phyloP scores from a whole-genome alignment of 2,113 vertebrate genomes.

The Rhineura floridana region DNA sequence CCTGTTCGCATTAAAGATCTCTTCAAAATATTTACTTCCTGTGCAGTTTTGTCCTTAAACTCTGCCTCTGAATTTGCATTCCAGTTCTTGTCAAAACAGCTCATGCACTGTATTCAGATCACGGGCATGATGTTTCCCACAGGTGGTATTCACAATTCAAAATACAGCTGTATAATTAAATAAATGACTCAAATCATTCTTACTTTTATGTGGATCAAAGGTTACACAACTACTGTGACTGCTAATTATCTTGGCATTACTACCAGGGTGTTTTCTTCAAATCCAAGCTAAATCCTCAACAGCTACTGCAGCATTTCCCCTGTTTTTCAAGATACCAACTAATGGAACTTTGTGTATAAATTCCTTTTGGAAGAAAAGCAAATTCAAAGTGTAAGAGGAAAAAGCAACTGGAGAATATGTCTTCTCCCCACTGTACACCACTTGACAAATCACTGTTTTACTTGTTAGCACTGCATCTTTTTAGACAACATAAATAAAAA shows the following conservation, averaged over 20 bases:
- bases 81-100: background rate
- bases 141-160: slow-evolving; percentile 13
- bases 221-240: slow-evolving; percentile 29
- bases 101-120: background rate
- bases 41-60: background rate
- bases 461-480: background rate
- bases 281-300: background rate
- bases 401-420: background rate
- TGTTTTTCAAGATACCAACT: background rate
- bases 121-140: fast-evolving
- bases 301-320: slow-evolving; percentile 22
- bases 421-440: background rate
- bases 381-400: background rate
- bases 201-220: slow-evolving; percentile 32
- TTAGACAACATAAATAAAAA: background rate
- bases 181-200: background rate
- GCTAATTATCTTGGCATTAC: slow-evolving; percentile 30
- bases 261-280: slow-evolving; percentile 18
- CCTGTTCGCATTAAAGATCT: background rate
- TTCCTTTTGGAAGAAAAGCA: background rate
- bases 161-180: background rate
- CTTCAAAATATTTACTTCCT: background rate
- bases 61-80: slow-evolving; percentile 18
- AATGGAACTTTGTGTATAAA: background rate
- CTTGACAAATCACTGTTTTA: slow-evolving; percentile 6